Evolutionary conservation across 2,797 vertebrate genomes (phyloP), one percentile per base, ranked within the genome.

Genomic region (Lacerta agilis): DNA sequence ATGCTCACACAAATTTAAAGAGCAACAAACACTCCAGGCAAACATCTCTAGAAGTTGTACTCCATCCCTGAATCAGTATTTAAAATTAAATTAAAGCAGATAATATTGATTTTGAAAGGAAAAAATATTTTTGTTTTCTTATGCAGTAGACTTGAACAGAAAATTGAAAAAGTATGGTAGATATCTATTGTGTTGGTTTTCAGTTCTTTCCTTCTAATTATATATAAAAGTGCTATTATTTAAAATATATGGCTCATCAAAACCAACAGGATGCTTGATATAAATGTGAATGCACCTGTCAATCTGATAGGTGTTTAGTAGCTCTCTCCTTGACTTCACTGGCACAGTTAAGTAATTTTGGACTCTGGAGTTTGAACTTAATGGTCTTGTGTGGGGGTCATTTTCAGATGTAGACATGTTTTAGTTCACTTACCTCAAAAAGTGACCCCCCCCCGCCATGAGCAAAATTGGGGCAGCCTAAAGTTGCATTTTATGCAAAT

Each of bases 91-190:
- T 80, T 69, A 67, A 43, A 67, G 25, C 91, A 83, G 25, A 1
- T 25, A 88, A 79, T 81, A 29, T 87, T 85, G 85, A 90, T 91
- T 67, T 67, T 29, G 36, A 36, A 5, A 82, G 36, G 41, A 15
- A 15, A 55, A 0, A 13, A 13, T 49, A 13, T 55, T 55, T 55
- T 55, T 49, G 49, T 49, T 49, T 55, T 55, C 49, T 55, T 55
- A 55, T 55, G 49, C 49, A 55, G 38, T 38, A 41, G 38, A 13
- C 9, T 15, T 64, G 3, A 81, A 81, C 10, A 81, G 55, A 81
- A 8, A 64, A 36, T 36, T 80, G 79, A 41, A 77, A 77, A 77
- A 11, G 38, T 41, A 5, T 43, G 20, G 58, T 66, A 2, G 36
- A 81, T 64, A 13, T 6, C 38, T 64, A 66, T 11, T 81, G 61